Conservation (phyloP, 2,888 invertebrate genomes). For the Carterocephalus palaemon region DNA sequence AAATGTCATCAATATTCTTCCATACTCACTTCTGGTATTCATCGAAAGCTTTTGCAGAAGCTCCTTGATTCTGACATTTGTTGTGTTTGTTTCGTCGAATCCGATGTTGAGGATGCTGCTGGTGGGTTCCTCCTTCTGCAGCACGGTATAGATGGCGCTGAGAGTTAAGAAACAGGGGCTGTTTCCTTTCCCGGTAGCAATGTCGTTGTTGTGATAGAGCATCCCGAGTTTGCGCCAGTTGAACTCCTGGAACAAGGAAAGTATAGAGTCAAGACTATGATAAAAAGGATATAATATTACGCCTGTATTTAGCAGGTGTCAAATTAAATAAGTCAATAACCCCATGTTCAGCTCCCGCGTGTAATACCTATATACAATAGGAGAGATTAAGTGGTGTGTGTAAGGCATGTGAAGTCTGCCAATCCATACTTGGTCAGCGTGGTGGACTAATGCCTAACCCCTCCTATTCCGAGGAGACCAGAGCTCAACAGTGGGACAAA, state of each 20-base stretch:
- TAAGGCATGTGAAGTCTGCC: no score
- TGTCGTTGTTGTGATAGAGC: constrained; percentile 84
- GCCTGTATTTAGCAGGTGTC: no score
- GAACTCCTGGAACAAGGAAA: constrained; percentile 77
- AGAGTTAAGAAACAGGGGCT: constrained; percentile 89
- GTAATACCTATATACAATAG: no score
- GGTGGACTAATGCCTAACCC: no score
- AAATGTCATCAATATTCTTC: constrained; percentile 13
- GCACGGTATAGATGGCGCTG: constrained; percentile 80
- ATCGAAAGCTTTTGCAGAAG: constrained; percentile 80
- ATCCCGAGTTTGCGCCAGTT: constrained; percentile 86
- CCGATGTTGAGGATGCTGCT: constrained; percentile 76
- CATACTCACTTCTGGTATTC: constrained; percentile 84
- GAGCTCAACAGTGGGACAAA: no score
- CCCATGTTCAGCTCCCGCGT: no score
- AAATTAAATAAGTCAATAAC: no score
- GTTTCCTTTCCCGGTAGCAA: constrained; percentile 81
- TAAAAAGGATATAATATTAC: no score
- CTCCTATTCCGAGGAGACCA: no score
- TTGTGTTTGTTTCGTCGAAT: constrained; percentile 82
- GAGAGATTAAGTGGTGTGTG: no score
- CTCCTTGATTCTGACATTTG: constrained; percentile 74
- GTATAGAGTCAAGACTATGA: constrained; percentile 2
- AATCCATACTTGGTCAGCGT: no score
- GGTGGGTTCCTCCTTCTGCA: constrained; percentile 60